Evolutionary conservation across 2,797 vertebrate genomes (phyloP).

Genomic region (Hephaestus fuliginosus): DNA sequence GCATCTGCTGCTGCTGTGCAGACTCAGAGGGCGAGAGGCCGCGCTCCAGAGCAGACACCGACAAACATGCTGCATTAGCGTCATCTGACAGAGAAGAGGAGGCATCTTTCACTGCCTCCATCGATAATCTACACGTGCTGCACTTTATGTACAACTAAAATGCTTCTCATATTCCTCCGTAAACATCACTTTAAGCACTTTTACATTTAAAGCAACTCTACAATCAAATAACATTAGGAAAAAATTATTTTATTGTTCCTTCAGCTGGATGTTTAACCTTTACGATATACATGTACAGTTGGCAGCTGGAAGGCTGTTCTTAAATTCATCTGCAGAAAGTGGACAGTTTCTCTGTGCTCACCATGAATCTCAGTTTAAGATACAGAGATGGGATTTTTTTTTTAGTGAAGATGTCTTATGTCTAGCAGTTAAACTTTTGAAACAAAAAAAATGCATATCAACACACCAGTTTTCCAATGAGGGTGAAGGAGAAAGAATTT

Average conservation of each 20-base stretch:
- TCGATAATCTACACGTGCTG: constrained; percentile 25
- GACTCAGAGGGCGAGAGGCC: constrained; percentile 32
- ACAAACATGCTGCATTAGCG: constrained; percentile 44
- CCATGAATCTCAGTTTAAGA: not conserved
- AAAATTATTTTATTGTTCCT: not conserved
- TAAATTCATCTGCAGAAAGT: not conserved
- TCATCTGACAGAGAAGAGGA: constrained; percentile 43
- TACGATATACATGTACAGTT: not conserved
- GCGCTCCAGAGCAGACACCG: constrained; percentile 29
- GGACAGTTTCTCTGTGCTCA: not conserved
- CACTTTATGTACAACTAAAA: not conserved
- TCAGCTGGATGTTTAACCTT: not conserved
- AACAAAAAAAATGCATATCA: not conserved
- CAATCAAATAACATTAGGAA: not conserved
- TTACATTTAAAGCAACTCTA: not conserved
- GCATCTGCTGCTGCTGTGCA: constrained; percentile 55
- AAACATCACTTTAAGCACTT: not conserved
- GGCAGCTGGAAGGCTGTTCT: not conserved
- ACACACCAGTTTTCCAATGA: not conserved
- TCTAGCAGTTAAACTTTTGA: not conserved
- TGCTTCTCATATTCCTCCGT: not conserved
- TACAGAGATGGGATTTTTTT: not conserved
- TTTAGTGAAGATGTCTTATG: not conserved
- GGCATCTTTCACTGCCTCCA: constrained; percentile 19
- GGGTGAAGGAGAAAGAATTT: not conserved